phyloP scores from a whole-genome alignment of 2,797 vertebrate species.

The Octomys mimax region DNA sequence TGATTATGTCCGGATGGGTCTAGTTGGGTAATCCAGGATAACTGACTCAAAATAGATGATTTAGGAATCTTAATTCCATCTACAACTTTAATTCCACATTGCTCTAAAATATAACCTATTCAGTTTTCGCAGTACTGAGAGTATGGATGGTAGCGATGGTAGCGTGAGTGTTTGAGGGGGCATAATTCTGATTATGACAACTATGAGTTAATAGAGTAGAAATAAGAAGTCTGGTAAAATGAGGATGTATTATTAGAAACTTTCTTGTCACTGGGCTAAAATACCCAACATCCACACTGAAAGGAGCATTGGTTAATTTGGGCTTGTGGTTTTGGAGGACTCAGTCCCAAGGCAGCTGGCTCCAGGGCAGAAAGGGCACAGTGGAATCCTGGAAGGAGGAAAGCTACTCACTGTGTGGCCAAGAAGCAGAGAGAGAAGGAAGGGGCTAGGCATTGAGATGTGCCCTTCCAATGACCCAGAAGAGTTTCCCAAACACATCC shows the following conservation, averaged over 20 bases:
- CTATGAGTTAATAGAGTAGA: not conserved
- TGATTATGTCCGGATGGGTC: not conserved
- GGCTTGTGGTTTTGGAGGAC: not conserved
- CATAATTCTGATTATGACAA: not conserved
- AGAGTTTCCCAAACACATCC: not conserved
- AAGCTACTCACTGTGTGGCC: not conserved
- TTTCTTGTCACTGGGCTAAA: not conserved
- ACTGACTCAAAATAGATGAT: not conserved
- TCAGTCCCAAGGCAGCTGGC: not conserved
- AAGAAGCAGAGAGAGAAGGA: not conserved
- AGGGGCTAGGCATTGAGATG: not conserved
- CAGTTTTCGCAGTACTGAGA: not conserved
- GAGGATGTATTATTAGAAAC: not conserved
- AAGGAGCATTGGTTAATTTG: not conserved
- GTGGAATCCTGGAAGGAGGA: not conserved
- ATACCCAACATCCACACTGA: not conserved
- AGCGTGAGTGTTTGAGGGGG: not conserved
- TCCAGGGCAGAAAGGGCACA: not conserved
- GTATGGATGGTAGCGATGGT: too few species aligned
- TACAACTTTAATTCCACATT: not conserved
- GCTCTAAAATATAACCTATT: not conserved
- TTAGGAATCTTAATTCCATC: not conserved
- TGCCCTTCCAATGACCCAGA: not conserved
- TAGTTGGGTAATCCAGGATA: not conserved
- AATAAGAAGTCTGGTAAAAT: slow-evolving; percentile 28